These are phyloP conservation scores for Spea multiplicata DNA, from an alignment of 2,113 vertebrate species.

Conservation along the genomic window DNA sequence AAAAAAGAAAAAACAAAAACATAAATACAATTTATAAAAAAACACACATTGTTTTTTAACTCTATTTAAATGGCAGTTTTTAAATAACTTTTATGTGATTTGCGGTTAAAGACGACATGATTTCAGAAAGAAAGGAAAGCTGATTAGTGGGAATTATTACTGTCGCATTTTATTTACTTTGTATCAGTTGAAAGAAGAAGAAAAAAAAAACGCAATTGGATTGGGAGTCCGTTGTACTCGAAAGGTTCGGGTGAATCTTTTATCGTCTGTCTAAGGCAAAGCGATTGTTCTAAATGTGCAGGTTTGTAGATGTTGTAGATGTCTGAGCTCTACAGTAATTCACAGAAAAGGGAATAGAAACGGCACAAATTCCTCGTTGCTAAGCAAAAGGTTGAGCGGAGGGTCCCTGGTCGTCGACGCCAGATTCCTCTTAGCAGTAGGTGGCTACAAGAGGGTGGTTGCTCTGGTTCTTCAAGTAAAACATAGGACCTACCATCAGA, in stretches of 20 bases:
- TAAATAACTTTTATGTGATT: too few relatives aligned
- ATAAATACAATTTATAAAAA: too few relatives aligned
- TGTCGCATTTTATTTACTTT: conserved; percentile 13
- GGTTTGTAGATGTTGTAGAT: neutral
- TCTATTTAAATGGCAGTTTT: too few relatives aligned
- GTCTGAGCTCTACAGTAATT: neutral
- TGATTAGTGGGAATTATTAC: conserved; percentile 24
- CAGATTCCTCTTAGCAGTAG: too few relatives aligned
- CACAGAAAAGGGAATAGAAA: neutral
- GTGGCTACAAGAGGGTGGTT: too few relatives aligned
- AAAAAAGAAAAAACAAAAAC: too few relatives aligned
- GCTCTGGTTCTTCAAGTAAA: too few relatives aligned
- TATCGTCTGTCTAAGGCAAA: conserved; percentile 3
- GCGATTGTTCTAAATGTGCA: neutral
- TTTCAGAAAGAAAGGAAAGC: neutral
- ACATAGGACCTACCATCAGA: too few relatives aligned
- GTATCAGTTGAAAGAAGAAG: neutral
- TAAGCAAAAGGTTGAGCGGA: too few relatives aligned
- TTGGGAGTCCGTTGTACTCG: conserved; percentile 1
- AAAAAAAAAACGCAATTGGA: conserved; percentile 13
- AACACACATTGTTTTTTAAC: too few relatives aligned
- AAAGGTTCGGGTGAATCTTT: conserved; percentile 22
- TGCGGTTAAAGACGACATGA: too few relatives aligned
- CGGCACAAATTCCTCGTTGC: neutral
- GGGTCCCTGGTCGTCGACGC: too few relatives aligned